phyloP scores from a whole-genome alignment of 2,888 invertebrate genomes.

The Agrilus biguttatus region DNA sequence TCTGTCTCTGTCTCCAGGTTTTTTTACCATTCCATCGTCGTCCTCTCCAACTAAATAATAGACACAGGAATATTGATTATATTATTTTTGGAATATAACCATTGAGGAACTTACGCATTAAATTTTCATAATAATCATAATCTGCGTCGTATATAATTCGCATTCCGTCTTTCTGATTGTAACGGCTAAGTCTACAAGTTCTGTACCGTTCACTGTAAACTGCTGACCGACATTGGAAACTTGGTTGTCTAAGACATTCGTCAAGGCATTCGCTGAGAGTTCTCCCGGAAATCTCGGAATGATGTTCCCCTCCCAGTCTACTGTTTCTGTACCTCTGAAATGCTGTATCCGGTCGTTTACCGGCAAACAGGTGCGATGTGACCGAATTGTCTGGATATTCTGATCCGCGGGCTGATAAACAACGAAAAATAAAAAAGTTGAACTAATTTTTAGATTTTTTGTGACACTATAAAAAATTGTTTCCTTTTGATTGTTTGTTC shows the following conservation, averaged over 20 bases:
- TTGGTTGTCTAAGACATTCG: conserved; percentile 77
- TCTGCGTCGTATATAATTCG: conserved; percentile 80
- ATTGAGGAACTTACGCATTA: conserved; percentile 62
- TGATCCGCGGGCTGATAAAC: conserved; percentile 57
- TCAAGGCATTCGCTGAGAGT: conserved; percentile 82
- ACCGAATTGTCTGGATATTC: conserved; percentile 81
- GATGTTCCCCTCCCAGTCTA: conserved; percentile 73
- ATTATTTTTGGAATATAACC: conserved; percentile 4
- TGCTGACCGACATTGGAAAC: conserved; percentile 79
- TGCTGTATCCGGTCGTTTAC: conserved; percentile 69
- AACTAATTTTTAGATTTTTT: no score
- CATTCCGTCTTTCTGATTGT: conserved; percentile 78
- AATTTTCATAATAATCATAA: conserved; percentile 85
- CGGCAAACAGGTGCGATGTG: conserved; percentile 71
- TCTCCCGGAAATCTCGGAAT: conserved; percentile 77
- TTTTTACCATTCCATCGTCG: conserved; percentile 11
- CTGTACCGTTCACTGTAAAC: conserved; percentile 77
- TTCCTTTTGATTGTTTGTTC: not conserved
- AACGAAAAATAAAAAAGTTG: conserved; percentile 8
- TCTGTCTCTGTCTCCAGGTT: conserved; percentile 11
- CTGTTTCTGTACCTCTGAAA: conserved; percentile 80
- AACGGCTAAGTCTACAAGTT: conserved; percentile 71
- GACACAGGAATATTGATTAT: conserved; percentile 4
- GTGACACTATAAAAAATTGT: not conserved
- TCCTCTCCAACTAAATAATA: conserved; percentile 28